Conservation (phyloP, 2,113 vertebrate genomes). For the Piliocolobus tephrosceles region DNA sequence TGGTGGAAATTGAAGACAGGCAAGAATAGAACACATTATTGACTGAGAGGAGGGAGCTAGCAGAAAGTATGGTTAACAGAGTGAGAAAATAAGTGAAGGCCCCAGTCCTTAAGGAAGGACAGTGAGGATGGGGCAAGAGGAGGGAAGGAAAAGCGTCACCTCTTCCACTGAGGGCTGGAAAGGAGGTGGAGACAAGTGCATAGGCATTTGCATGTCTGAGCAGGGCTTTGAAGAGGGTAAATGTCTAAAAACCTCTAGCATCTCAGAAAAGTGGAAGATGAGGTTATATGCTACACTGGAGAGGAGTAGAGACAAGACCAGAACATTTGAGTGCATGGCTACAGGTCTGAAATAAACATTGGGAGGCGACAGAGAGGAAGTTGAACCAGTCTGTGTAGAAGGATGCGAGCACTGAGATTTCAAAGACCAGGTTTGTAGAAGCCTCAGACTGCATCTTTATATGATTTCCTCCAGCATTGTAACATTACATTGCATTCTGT, state of each 20-base stretch:
- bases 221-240: not conserved
- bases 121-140: too few relatives aligned
- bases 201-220: accelerated
- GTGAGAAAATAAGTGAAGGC: not conserved
- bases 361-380: not conserved
- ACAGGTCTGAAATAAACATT: not conserved
- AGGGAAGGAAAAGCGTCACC: not conserved
- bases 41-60: not conserved
- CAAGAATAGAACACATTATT: not conserved
- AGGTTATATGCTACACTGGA: not conserved
- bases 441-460: not conserved
- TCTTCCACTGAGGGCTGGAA: not conserved
- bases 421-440: not conserved
- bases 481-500: too few relatives aligned
- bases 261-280: not conserved
- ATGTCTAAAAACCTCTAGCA: not conserved
- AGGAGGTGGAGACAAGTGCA: not conserved
- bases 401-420: not conserved
- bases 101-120: not conserved
- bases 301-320: not conserved
- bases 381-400: not conserved
- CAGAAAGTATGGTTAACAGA: not conserved
- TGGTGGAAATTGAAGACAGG: not conserved
- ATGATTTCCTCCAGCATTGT: not conserved
- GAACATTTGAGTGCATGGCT: not conserved